Evolutionary conservation across 2,888 invertebrate genomes (phyloP), one percentile per base, ranked within the genome.

Genomic region (Syritta pipiens): DNA sequence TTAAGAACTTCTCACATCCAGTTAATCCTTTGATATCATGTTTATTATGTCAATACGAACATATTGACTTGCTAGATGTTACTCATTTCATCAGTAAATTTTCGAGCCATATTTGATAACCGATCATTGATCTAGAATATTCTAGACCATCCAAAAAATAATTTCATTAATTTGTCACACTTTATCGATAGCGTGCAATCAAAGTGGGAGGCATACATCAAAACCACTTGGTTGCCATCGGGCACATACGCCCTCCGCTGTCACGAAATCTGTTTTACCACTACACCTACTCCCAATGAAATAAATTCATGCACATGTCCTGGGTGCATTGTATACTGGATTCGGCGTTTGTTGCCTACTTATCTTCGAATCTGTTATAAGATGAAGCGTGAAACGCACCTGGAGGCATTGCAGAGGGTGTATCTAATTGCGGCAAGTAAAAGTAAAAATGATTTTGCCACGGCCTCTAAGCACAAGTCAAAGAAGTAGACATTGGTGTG

Each of bases 321-420:
- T 37, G 26, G 32, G 51, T 49, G 40, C n/a, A n/a, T n/a, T 32
- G 44, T 53, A 44, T 42, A 42, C 32, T 71, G 44, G 14, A 69
- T 51, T 69, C 60, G 51, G 46, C 51, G 60, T 57, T 42, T 55
- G 48, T 53, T 65, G 51, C 55, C 72, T 72, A 72, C 72, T 79
- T 62, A 77, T 65, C 72, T 79, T 55, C 55, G 37, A 60, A 79
- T 72, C 60, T 72, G 32, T 42, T 72, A 77, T 60, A 67, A 79
- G 71, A 87, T 87, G 84, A 84, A 87, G 84, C 87, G 85, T 88
- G 88, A 87, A 87, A 86, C 87, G 86, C 88, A 88, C 87, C 87
- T 87, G 87, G 88, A 86, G 88, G 87, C 88, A 79, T 67, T 60
- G 72, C 67, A 72, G 72, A 67, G 79, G 72, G 83, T 86, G 87